Base-by-base conservation (phyloP, 2,888 invertebrate genomes). In the Drosophila testacea region DNA sequence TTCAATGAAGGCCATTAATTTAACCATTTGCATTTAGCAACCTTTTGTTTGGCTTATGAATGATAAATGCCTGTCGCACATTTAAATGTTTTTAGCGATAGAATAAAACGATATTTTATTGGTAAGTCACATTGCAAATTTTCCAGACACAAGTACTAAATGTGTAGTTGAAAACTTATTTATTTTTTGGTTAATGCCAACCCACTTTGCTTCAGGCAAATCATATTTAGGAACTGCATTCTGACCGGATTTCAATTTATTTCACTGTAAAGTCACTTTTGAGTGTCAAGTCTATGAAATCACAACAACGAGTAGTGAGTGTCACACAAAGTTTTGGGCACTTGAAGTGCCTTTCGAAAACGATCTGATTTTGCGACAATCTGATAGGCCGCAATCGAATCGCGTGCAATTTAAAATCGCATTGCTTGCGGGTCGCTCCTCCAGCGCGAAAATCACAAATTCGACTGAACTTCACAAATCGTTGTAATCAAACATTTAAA, bases 401-500 rank as follows among this genome's bases (percentile, higher is more conserved):
- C 70, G 79, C 69, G 67, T 86, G 87, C 83, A 86, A 71, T 74
- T 77, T 52, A 63, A 72, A 81, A 83, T 76, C 84, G 82, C 85
- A 77, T 73, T 77, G 69, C 69, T 57, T 59, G 63, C 51, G 61
- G 61, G 27, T 63, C 50, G 80, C 77, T 88, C 83, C 86, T 83
- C 67, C 88, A 85, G 83, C 83, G 71, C 77, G 77, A 81, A 83
- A 89, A 88, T 88, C 90, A 84, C 79, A 85, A 84, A 85, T 78
- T 90, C 87, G 84, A 91, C 90, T 91, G 88, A 91, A 91, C 86
- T 84, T 77, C 83, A 77, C 80, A 81, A 85, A 90, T 84, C 89
- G 83, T 90, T 88, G 83, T 83, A 88, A 88, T 89, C 85, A 87
- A 90, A 90, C 89, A 89, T 91, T 91, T 91, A 83, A 91, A 90